Evolutionary conservation across 2,888 invertebrate genomes (phyloP).

Genomic region (Clostera curtula): DNA sequence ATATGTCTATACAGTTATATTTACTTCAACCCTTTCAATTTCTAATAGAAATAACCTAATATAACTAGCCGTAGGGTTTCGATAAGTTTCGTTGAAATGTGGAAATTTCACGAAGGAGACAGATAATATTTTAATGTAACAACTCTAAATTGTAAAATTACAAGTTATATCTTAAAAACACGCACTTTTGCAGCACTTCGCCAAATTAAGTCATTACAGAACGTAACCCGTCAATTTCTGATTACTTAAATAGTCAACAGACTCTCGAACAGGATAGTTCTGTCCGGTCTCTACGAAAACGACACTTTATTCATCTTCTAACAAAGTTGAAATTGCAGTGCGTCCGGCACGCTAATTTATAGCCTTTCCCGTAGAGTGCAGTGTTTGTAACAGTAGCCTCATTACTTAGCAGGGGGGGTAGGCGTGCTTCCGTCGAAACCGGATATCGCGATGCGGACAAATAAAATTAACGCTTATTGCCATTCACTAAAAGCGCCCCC

Average conservation of each 20-base stretch:
- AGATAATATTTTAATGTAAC: no score
- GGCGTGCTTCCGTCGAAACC: conserved; percentile 65
- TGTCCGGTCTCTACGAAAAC: conserved; percentile 5
- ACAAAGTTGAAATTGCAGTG: conserved; percentile 28
- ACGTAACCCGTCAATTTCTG: conserved; percentile 22
- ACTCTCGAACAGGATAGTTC: conserved; percentile 8
- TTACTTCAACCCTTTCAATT: no score
- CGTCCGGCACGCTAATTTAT: conserved; percentile 24
- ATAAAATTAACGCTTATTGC: conserved; percentile 68
- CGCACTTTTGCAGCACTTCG: no score
- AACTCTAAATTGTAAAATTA: no score
- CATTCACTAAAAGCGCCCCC: conserved; percentile 35
- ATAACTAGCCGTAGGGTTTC: no score
- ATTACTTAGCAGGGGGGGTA: conserved; percentile 64
- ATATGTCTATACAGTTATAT: no score
- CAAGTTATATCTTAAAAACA: no score
- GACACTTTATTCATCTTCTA: conserved; percentile 10
- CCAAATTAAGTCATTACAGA: conserved; percentile 13
- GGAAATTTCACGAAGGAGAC: no score
- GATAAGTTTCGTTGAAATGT: no score
- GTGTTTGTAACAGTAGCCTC: conserved; percentile 56
- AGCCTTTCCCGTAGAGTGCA: conserved; percentile 36
- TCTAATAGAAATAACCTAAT: no score
- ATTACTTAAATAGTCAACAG: conserved; percentile 20
- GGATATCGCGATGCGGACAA: conserved; percentile 59